Evolutionary conservation across 2,113 vertebrate species (phyloP).

Genomic region (Gila orcuttii): DNA sequence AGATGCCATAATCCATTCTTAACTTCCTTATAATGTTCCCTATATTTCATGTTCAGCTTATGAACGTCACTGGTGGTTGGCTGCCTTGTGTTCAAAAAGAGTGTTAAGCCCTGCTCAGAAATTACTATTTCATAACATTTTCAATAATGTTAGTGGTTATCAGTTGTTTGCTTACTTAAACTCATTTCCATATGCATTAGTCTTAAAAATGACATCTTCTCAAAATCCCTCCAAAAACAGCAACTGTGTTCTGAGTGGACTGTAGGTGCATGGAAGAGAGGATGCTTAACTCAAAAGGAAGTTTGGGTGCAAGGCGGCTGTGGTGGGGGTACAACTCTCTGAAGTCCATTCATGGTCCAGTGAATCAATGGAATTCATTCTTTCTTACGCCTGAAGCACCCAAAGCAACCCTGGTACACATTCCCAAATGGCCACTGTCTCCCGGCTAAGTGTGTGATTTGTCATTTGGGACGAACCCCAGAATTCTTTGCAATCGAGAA

Average conservation of each 20-base stretch:
- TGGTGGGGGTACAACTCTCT: conserved; percentile 57
- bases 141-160: background rate
- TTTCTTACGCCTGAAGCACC: conserved; percentile 56
- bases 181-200: background rate
- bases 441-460: conserved; percentile 71
- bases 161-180: background rate
- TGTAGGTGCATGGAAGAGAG: conserved; percentile 67
- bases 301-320: conserved; percentile 42
- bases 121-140: background rate
- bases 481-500: background rate
- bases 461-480: conserved; percentile 69
- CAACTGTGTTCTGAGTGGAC: conserved; percentile 55
- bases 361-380: conserved; percentile 79
- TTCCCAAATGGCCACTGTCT: conserved; percentile 66
- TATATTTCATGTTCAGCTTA: conserved; percentile 53
- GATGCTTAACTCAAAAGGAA: conserved; percentile 53
- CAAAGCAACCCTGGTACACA: conserved; percentile 63
- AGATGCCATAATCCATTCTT: conserved; percentile 45
- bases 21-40: conserved; percentile 28
- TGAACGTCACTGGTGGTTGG: conserved; percentile 17
- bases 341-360: conserved; percentile 75
- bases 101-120: background rate
- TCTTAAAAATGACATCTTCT: background rate
- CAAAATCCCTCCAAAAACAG: background rate
- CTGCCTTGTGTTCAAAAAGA: conserved; percentile 32